Conservation (phyloP, 2,888 invertebrate genomes). For the Harpagoxenus sublaevis region DNA sequence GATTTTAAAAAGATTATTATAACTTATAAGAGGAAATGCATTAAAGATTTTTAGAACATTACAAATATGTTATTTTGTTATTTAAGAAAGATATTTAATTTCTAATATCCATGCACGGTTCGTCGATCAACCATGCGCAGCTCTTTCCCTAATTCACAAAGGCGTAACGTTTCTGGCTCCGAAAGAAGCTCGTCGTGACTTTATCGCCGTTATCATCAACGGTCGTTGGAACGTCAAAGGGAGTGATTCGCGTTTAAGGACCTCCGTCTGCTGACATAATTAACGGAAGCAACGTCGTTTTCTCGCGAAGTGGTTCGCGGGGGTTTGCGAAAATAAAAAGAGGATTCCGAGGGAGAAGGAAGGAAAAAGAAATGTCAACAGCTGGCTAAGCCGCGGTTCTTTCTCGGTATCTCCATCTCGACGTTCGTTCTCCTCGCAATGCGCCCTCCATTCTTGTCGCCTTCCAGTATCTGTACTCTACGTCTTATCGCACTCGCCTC, state of each 20-base stretch:
- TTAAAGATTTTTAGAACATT: background rate
- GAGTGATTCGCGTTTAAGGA: constrained; percentile 75
- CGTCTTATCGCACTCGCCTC: constrained; percentile 37
- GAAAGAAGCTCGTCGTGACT: constrained; percentile 46
- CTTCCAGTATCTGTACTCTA: constrained; percentile 31
- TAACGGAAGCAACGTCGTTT: constrained; percentile 76
- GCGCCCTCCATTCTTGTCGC: constrained; percentile 57
- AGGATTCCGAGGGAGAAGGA: constrained; percentile 30
- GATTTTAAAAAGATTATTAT: background rate
- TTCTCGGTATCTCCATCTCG: constrained; percentile 58
- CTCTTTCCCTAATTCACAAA: constrained; percentile 37
- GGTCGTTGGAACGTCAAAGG: constrained; percentile 61
- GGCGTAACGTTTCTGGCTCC: constrained; percentile 32
- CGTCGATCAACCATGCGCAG: background rate
- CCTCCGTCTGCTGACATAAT: constrained; percentile 77
- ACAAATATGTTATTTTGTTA: background rate
- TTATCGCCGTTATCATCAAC: constrained; percentile 72
- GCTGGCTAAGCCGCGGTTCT: constrained; percentile 72
- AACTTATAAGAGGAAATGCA: background rate
- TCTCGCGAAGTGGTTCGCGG: constrained; percentile 40
- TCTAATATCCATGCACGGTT: background rate
- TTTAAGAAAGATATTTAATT: background rate
- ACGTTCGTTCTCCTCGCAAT: constrained; percentile 41
- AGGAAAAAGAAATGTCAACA: constrained; percentile 62
- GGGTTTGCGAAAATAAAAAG: constrained; percentile 65